phyloP scores from a whole-genome alignment of 2,797 vertebrate species.

The Adelosebastes latens region DNA sequence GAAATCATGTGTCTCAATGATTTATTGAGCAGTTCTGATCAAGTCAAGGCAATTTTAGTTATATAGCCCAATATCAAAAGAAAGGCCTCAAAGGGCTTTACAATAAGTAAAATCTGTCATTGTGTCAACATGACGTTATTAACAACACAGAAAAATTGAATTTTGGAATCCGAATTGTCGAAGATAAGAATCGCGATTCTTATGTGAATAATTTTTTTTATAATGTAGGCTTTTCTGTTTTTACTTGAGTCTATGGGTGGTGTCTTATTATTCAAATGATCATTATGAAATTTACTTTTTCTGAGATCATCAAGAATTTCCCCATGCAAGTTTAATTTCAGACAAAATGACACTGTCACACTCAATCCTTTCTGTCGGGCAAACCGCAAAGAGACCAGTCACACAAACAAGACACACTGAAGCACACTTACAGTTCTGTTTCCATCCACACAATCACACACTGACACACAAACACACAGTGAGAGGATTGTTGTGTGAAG shows the following conservation, averaged over 20 bases:
- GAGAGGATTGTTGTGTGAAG: constrained; percentile 62
- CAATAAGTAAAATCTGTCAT: not conserved
- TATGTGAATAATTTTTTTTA: not conserved
- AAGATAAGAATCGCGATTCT: not conserved
- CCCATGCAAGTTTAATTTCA: not conserved
- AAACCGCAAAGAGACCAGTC: constrained; percentile 9
- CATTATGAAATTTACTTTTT: not conserved
- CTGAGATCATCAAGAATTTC: not conserved
- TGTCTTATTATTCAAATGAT: not conserved
- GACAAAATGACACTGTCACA: not conserved
- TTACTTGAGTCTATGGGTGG: not conserved
- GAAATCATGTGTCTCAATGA: not conserved
- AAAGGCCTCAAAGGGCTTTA: not conserved
- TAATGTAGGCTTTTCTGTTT: not conserved
- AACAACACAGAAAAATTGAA: not conserved
- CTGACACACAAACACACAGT: constrained; percentile 35
- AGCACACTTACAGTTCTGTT: constrained; percentile 21
- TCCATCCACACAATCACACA: not conserved
- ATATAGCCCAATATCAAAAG: not conserved
- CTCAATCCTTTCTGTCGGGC: not conserved
- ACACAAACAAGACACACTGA: not conserved
- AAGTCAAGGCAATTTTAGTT: not conserved
- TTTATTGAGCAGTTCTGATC: not conserved
- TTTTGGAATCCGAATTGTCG: not conserved
- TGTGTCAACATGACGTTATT: not conserved